Conservation (phyloP, 2,888 invertebrate genomes). For the Leucophenga maculata region DNA sequence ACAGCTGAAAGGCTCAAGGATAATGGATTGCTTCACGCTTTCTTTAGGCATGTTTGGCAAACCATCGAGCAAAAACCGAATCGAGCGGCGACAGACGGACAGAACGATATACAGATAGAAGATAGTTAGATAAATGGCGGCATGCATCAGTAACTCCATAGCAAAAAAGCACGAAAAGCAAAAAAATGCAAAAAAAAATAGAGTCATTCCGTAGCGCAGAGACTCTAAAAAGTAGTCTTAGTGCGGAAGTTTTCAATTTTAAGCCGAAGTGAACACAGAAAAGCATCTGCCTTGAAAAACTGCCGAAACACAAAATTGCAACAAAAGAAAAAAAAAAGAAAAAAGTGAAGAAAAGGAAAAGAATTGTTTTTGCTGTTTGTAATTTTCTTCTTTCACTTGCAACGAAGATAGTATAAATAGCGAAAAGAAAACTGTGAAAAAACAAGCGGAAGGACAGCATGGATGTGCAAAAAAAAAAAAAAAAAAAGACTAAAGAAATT, state of each 20-base stretch:
- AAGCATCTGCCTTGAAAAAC: constrained; percentile 19
- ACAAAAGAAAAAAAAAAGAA: constrained; percentile 41
- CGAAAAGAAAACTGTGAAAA: neutral
- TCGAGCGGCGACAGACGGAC: no score
- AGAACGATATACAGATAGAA: neutral
- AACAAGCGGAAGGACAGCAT: neutral
- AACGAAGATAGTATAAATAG: neutral
- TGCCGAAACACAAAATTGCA: constrained; percentile 18
- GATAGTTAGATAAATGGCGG: constrained; percentile 19
- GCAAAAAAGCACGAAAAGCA: neutral
- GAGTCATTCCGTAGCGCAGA: neutral
- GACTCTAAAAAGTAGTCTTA: neutral
- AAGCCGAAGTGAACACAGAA: constrained; percentile 52
- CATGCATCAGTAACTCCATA: constrained; percentile 8
- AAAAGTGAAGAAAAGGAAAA: constrained; percentile 15
- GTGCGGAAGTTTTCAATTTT: constrained; percentile 64
- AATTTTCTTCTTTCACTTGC: constrained; percentile 12
- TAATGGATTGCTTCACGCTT: no score
- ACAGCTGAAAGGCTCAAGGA: no score
- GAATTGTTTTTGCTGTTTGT: constrained; percentile 8
- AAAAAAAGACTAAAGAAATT: constrained; percentile 63
- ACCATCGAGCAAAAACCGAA: no score
- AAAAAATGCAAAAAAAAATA: neutral
- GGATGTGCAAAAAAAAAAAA: constrained; percentile 34
- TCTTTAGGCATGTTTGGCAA: no score